A percentile compares a stretch with the other conserved stretches of the same genome.
phyloP scores from a whole-genome alignment of 64 coral and sea anemone genomes.

The Dendronephthya gigantea region DNA sequence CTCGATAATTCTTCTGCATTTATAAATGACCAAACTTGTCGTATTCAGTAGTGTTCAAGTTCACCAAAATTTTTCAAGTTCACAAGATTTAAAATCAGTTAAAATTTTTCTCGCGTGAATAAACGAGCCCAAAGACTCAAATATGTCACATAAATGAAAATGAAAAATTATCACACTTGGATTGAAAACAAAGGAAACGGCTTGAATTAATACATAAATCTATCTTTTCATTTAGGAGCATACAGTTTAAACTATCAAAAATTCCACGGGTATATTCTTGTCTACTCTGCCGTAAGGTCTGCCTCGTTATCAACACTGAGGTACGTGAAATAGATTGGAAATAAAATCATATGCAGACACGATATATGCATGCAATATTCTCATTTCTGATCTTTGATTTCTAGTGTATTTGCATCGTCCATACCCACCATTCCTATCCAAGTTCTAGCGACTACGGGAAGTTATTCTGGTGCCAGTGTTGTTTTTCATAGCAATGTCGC shows the following conservation, averaged over 20 bases:
- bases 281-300: slow-evolving; percentile 82
- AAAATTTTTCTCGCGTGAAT: too few relatives aligned
- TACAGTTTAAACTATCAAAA: slow-evolving; percentile 93
- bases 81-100: too few relatives aligned
- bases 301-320: slow-evolving; percentile 76
- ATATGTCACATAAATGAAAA: too few relatives aligned
- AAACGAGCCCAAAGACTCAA: too few relatives aligned
- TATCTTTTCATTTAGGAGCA: slow-evolving; percentile 46
- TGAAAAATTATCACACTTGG: too few relatives aligned
- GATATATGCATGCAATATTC: too few relatives aligned
- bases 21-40: too few relatives aligned
- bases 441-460: slow-evolving; percentile 85
- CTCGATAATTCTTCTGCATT: too few relatives aligned
- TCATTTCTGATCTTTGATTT: slow-evolving; percentile 12
- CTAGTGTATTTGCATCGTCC: slow-evolving; percentile 75
- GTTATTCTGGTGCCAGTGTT: slow-evolving; percentile 84
- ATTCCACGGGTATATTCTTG: slow-evolving; percentile 94
- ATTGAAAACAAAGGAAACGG: too few relatives aligned
- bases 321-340: slow-evolving; percentile 21
- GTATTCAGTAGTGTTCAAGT: too few relatives aligned
- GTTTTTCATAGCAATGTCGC: slow-evolving; percentile 92
- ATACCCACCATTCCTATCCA: slow-evolving; percentile 90
- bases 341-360: background rate
- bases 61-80: too few relatives aligned
- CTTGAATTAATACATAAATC: too few relatives aligned